These are phyloP conservation scores for Rana temporaria DNA, from an alignment of 2,113 vertebrate genomes.

Conservation along the genomic window DNA sequence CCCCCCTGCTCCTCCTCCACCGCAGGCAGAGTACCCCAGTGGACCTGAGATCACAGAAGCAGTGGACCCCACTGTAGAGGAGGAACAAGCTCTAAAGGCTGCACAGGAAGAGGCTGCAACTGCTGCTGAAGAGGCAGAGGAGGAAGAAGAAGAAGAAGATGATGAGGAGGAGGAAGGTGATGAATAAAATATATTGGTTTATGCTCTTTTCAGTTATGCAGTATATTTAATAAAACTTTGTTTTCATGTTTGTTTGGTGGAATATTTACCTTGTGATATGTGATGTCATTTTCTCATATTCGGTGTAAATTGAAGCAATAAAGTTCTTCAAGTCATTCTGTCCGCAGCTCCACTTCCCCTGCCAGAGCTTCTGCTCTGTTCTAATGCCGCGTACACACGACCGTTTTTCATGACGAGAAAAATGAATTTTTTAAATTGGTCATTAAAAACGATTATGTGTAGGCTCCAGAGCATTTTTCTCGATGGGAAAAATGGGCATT, in stretches of 20 bases:
- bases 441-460: too few relatives aligned
- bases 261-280: background rate
- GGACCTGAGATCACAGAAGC: constrained; percentile 82
- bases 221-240: constrained; percentile 5
- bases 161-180: constrained; percentile 75
- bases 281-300: background rate
- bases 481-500: too few relatives aligned
- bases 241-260: background rate
- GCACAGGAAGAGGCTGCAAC: constrained; percentile 73
- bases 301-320: too few relatives aligned
- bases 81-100: constrained; percentile 80
- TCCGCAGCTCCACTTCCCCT: too few relatives aligned
- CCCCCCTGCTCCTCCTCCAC: constrained; percentile 69
- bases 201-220: background rate
- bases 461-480: too few relatives aligned
- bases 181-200: background rate
- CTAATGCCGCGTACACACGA: too few relatives aligned
- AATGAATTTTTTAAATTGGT: too few relatives aligned
- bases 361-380: too few relatives aligned
- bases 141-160: constrained; percentile 76
- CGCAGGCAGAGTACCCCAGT: constrained; percentile 77
- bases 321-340: too few relatives aligned
- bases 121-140: constrained; percentile 73
- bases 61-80: constrained; percentile 82
- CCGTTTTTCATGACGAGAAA: too few relatives aligned